Conservation (phyloP, 2,113 vertebrate species). For the Macaca nemestrina region DNA sequence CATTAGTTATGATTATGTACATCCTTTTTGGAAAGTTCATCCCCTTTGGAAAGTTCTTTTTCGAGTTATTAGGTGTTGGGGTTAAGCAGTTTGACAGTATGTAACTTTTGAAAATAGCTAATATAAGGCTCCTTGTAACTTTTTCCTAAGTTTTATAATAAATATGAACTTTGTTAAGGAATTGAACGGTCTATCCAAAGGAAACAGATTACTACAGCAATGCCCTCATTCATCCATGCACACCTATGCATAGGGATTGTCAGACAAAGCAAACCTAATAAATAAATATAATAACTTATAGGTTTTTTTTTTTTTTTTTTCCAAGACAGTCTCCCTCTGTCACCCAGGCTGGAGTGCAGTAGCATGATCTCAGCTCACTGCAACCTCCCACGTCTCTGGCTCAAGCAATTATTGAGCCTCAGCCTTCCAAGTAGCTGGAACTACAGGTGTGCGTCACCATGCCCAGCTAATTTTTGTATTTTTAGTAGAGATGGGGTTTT, state of each 20-base stretch:
- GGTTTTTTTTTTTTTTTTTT: not conserved
- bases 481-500: not conserved
- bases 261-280: not conserved
- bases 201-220: not conserved
- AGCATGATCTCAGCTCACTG: not conserved
- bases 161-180: not conserved
- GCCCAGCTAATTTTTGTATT: not conserved
- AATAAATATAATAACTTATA: not conserved
- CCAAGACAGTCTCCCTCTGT: not conserved
- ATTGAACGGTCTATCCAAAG: not conserved
- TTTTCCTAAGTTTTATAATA: not conserved
- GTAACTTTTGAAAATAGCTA: conserved; percentile 22
- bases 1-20: not conserved
- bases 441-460: not conserved
- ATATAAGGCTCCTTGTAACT: not conserved
- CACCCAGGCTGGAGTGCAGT: not conserved
- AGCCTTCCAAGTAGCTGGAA: not conserved
- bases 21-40: not conserved
- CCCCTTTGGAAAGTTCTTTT: not conserved
- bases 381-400: not conserved
- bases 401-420: not conserved
- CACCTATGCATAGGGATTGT: not conserved
- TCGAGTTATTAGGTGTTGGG: not conserved
- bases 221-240: not conserved
- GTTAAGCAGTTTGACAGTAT: not conserved